These are phyloP conservation scores for Nezara viridula DNA, from an alignment of 2,888 invertebrate species.

Conservation along the genomic window DNA sequence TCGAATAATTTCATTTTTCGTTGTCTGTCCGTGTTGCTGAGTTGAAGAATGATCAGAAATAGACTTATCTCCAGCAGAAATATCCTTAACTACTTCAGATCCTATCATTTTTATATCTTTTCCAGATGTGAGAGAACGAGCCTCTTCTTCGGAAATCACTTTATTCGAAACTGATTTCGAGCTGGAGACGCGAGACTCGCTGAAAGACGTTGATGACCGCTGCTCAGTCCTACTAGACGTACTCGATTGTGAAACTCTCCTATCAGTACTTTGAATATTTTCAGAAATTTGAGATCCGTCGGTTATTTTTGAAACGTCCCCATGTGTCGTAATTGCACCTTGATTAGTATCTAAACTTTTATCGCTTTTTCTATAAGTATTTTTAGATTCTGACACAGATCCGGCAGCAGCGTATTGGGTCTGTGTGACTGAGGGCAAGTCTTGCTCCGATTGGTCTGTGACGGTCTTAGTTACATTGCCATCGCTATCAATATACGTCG, in stretches of 20 bases:
- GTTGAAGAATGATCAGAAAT: neutral
- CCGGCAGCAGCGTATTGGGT: neutral
- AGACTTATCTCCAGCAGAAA: neutral
- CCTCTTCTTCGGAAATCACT: conserved; percentile 28
- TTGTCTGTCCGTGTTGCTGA: neutral
- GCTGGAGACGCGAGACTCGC: conserved; percentile 54
- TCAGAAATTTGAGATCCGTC: conserved; percentile 36
- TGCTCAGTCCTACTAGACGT: conserved; percentile 39
- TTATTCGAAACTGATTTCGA: conserved; percentile 55
- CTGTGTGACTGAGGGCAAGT: conserved; percentile 38
- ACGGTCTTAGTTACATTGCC: conserved; percentile 61
- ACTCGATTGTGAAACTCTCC: conserved; percentile 58
- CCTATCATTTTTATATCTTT: conserved; percentile 43
- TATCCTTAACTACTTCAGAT: neutral
- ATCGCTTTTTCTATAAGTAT: neutral
- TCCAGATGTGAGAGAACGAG: conserved; percentile 1
- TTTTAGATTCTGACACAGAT: conserved; percentile 4
- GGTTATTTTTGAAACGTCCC: conserved; percentile 1
- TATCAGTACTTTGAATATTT: conserved; percentile 52
- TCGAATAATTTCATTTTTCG: neutral
- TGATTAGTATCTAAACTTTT: neutral
- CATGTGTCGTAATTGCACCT: conserved; percentile 14
- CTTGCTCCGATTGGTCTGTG: conserved; percentile 60
- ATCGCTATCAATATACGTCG: conserved; percentile 55
- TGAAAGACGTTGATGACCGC: conserved; percentile 51